A percentile compares a stretch with the other conserved stretches of the same genome.
phyloP scores from a whole-genome alignment of 2,113 vertebrate genomes.

The Isichthys henryi region DNA sequence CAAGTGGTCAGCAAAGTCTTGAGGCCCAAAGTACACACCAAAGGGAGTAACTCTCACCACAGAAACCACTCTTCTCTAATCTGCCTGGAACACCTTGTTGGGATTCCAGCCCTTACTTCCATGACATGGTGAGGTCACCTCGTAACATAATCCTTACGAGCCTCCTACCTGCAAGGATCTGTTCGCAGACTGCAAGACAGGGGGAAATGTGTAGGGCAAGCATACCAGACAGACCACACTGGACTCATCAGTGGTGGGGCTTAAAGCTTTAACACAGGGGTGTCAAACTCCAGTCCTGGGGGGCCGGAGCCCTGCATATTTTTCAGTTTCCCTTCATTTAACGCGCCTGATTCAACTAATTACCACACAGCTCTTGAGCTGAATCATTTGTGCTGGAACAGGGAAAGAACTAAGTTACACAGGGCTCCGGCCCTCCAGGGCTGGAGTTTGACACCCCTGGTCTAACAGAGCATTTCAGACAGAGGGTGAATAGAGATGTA shows the following conservation, averaged over 20 bases:
- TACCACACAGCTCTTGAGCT: too few relatives aligned
- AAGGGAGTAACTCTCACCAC: background rate
- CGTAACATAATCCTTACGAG: background rate
- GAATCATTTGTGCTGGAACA: too few relatives aligned
- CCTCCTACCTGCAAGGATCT: background rate
- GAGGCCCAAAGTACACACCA: background rate
- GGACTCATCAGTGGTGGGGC: background rate
- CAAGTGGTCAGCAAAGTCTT: background rate
- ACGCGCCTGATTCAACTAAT: too few relatives aligned
- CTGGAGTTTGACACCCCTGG: too few relatives aligned
- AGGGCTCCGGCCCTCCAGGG: too few relatives aligned
- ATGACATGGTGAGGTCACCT: background rate
- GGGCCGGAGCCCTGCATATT: too few relatives aligned
- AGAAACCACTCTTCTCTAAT: background rate
- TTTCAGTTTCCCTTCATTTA: too few relatives aligned
- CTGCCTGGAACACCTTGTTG: background rate
- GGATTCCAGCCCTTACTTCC: background rate
- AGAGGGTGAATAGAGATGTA: background rate
- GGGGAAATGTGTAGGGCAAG: background rate
- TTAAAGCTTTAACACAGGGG: background rate
- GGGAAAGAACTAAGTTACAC: too few relatives aligned
- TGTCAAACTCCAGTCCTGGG: too few relatives aligned
- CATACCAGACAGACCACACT: background rate
- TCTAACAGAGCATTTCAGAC: background rate
- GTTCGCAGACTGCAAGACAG: background rate